A percentile compares a stretch with the other conserved stretches of the same genome.
Evolutionary conservation across 2,113 vertebrate genomes (phyloP).

Genomic region (Xiphophorus hellerii): DNA sequence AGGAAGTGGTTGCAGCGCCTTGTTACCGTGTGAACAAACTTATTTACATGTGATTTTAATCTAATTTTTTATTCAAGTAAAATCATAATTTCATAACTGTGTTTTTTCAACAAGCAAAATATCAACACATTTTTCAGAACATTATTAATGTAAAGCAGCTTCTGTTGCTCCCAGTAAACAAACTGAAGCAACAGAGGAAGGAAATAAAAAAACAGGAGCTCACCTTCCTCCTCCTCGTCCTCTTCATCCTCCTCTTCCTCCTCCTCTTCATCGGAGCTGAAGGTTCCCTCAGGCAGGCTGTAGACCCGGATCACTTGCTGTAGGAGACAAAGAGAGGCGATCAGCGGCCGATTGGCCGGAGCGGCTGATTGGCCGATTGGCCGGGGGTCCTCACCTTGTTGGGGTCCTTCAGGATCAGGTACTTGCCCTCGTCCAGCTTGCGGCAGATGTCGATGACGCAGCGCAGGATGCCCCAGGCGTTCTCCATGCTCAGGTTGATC

Average conservation of each 20-base stretch:
- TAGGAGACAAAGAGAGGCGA: not conserved
- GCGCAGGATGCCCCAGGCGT: conserved; percentile 97
- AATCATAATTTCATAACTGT: too few relatives aligned
- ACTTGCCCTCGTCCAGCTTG: conserved; percentile 98
- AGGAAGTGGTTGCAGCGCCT: too few relatives aligned
- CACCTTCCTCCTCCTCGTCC: conserved; percentile 90
- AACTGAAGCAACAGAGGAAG: too few relatives aligned
- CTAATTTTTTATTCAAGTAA: too few relatives aligned
- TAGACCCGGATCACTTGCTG: conserved; percentile 98
- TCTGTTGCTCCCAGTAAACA: too few relatives aligned
- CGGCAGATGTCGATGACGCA: conserved; percentile 99
- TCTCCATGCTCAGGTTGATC: conserved; percentile 99
- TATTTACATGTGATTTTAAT: too few relatives aligned
- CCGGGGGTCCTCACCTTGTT: conserved; percentile 86
- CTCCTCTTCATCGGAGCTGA: conserved; percentile 98
- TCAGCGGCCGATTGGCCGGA: not conserved
- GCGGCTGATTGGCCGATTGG: too few relatives aligned
- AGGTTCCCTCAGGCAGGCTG: conserved; percentile 96
- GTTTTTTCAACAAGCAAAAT: too few relatives aligned
- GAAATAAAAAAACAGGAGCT: not conserved
- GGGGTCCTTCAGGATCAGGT: conserved; percentile 98
- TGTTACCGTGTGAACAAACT: too few relatives aligned
- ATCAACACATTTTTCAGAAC: too few relatives aligned
- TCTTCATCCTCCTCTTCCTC: conserved; percentile 98
- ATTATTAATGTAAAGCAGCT: too few relatives aligned